phyloP scores from a whole-genome alignment of 2,113 vertebrate genomes.

The Entomyzon cyanotis region DNA sequence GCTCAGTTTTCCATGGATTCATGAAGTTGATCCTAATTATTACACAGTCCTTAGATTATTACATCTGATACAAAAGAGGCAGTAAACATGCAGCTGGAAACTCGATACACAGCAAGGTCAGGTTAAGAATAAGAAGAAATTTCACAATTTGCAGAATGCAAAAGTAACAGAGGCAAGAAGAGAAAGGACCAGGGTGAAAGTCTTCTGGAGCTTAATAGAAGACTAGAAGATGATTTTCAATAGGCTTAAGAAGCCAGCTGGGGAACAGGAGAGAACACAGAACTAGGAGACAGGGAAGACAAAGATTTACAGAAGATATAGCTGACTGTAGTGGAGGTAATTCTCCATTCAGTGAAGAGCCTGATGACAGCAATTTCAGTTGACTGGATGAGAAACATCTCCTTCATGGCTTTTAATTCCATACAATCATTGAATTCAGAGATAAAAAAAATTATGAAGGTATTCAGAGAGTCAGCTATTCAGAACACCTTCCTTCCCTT shows the following conservation, averaged over 20 bases:
- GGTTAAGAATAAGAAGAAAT: neutral
- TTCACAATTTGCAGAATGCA: neutral
- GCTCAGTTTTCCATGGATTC: neutral
- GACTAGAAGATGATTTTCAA: neutral
- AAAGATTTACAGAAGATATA: neutral
- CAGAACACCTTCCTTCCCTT: neutral
- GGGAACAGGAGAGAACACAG: neutral
- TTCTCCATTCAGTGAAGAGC: neutral
- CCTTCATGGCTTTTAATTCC: neutral
- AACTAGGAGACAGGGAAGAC: neutral
- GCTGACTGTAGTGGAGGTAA: neutral
- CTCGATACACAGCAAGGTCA: neutral
- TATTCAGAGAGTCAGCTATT: neutral
- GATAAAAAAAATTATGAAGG: neutral
- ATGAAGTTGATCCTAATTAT: neutral
- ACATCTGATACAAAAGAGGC: neutral
- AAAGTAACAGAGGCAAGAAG: neutral
- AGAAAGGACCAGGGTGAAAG: neutral
- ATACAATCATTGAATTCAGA: neutral
- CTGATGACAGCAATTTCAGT: neutral
- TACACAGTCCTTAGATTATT: neutral
- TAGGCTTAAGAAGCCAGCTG: neutral
- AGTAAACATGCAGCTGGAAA: neutral
- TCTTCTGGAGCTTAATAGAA: neutral
- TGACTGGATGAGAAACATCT: neutral